Percentiles rank a stretch among this genome's conserved stretches.
These are phyloP conservation scores for Turritopsis rubra DNA, from an alignment of 30 jellyfish, hydroid and myxozoan genomes.

Conservation along the genomic window DNA sequence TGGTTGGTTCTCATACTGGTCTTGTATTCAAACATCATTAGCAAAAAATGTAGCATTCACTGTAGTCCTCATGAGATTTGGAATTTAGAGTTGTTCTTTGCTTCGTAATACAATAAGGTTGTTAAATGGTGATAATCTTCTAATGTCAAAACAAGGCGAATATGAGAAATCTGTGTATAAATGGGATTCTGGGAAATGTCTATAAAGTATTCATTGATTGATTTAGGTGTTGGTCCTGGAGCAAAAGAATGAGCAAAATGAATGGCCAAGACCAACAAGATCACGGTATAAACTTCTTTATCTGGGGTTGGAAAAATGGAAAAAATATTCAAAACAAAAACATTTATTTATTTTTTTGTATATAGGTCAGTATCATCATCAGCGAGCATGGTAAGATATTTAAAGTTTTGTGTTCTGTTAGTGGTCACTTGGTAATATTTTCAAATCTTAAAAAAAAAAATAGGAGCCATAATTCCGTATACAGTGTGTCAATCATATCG, in stretches of 20 bases:
- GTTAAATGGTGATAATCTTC: too few relatives aligned
- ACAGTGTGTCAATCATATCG: too few relatives aligned
- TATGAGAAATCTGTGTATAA: neutral
- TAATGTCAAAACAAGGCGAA: too few relatives aligned
- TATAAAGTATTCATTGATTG: neutral
- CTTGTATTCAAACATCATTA: too few relatives aligned
- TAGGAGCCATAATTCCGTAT: too few relatives aligned
- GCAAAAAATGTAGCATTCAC: too few relatives aligned
- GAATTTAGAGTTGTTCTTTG: too few relatives aligned
- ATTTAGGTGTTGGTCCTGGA: slow-evolving; percentile 71
- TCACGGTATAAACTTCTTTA: slow-evolving; percentile 42
- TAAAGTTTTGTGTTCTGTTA: neutral
- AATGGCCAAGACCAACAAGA: slow-evolving; percentile 93
- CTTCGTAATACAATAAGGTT: too few relatives aligned
- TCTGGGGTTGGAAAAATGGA: neutral
- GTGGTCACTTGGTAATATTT: too few relatives aligned
- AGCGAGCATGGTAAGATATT: neutral
- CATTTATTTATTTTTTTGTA: neutral
- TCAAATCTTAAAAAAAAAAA: too few relatives aligned
- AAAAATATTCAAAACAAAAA: neutral
- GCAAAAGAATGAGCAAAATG: slow-evolving; percentile 61
- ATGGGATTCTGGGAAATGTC: neutral
- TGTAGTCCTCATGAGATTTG: too few relatives aligned
- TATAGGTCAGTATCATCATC: slow-evolving; percentile 5
- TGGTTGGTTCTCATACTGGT: neutral